Evolutionary conservation across 2,888 invertebrate species (phyloP).

Genomic region (Megastigmus dorsalis): DNA sequence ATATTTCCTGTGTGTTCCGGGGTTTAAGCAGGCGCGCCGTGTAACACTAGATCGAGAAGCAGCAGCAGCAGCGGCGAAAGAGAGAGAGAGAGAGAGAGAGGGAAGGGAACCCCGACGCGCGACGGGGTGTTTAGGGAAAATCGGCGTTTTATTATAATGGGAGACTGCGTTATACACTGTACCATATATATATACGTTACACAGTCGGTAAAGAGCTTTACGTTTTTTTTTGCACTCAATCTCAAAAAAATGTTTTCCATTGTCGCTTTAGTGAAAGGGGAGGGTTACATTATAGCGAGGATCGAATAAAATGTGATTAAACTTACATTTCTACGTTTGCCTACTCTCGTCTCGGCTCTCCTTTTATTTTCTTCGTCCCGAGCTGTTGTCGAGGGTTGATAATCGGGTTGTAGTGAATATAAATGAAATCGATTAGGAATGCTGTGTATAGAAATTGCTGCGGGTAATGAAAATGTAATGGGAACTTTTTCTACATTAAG

Average conservation of each 20-base stretch:
- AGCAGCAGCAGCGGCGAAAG: conserved; percentile 3
- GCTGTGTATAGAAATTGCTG: too few relatives aligned
- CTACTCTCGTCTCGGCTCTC: neutral
- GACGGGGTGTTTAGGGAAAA: conserved; percentile 48
- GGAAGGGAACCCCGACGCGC: conserved; percentile 20
- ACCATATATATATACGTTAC: neutral
- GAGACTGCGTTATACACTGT: neutral
- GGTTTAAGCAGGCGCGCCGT: conserved; percentile 31
- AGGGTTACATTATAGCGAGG: conserved; percentile 12
- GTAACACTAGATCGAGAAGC: conserved; percentile 45
- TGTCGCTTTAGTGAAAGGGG: neutral
- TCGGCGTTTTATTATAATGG: conserved; percentile 48
- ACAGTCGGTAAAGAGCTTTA: conserved; percentile 45
- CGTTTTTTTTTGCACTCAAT: conserved; percentile 4
- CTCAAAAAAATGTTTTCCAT: conserved; percentile 8
- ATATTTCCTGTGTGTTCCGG: conserved; percentile 39
- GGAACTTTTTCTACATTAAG: too few relatives aligned
- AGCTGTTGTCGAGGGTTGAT: neutral
- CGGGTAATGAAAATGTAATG: too few relatives aligned
- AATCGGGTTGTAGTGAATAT: neutral
- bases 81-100: conserved; percentile 3
- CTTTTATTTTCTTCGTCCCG: neutral
- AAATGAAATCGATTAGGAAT: conserved; percentile 41
- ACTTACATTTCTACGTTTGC: neutral
- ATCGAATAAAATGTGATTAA: conserved; percentile 51